Base-by-base conservation (phyloP, 2,888 invertebrate species). In the Thumatha senex region DNA sequence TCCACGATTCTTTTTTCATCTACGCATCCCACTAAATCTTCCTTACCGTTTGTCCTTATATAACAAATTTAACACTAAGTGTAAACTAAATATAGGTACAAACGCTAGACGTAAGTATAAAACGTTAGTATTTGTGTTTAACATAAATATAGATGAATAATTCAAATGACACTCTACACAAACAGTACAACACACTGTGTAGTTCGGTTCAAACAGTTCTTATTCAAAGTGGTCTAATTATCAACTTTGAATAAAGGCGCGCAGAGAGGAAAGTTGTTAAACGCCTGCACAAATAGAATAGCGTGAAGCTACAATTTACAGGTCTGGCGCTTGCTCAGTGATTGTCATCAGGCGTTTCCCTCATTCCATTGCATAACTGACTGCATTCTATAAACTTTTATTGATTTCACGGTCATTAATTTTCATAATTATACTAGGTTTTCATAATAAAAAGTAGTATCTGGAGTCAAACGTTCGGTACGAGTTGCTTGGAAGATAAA, bases 341-440 rank as follows among this genome's bases (percentile, higher is more conserved):
- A 61, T 61, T 70, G 53, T 62, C 47, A 52, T 46, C 67, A 73
- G 76, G 76, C 74, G 70, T 53, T 41, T 54, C 58, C 59, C 63
- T 63, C 65, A 56, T 70, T 61, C 56, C 58, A 62, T 61, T 68
- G 58, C 69, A 56, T 67, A 64, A 63, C 55, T 63, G 57, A 59
- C 46, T 66, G 61, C 69, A 68, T 56, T 56, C 58, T 60, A 74
- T 72, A 71, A 75, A 78, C 50, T 71, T 63, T 49, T 51, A 64
- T 10, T 67, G 65, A 82, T 81, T 82, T 81, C 80, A 81, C 74
- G 79, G 74, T 51, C 63, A 80, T 81, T 81, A 68, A 54, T 57
- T 62, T 76, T 76, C 59, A 67, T 66, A 54, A 50, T 45, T 36
- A 45, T 12, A 38, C 35, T 14, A 14, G n/a, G 10, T 10, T 38